A percentile compares a stretch with the other conserved stretches of the same genome.
These are phyloP conservation scores for Stenopsyche tienmushanensis DNA, from an alignment of 1,140 invertebrate genomes.

Conservation along the genomic window DNA sequence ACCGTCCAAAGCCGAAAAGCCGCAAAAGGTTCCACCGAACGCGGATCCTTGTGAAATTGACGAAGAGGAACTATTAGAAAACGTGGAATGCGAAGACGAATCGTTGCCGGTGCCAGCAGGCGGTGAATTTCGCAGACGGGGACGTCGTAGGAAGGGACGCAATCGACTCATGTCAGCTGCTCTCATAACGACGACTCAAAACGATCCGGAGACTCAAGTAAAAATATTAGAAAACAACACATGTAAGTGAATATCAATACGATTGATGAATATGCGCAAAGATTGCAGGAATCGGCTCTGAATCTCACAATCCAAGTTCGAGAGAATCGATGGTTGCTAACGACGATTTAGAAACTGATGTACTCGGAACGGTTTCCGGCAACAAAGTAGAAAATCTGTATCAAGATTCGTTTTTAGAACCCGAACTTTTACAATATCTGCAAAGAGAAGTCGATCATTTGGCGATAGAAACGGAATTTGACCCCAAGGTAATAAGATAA, in stretches of 20 bases:
- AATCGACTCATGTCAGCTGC: conserved; percentile 54
- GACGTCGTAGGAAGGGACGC: conserved; percentile 50
- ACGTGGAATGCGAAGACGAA: conserved; percentile 41
- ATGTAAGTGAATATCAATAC: not conserved
- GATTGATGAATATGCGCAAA: conserved; percentile 37
- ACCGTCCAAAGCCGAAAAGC: conserved; percentile 10
- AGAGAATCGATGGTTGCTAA: conserved; percentile 54
- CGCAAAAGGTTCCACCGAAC: conserved; percentile 1
- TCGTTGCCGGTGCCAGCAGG: conserved; percentile 28
- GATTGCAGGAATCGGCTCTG: conserved; percentile 58
- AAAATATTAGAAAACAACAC: not conserved
- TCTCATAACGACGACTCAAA: conserved; percentile 52
- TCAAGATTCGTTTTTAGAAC: conserved; percentile 58
- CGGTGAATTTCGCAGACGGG: conserved; percentile 50
- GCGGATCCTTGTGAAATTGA: conserved; percentile 44
- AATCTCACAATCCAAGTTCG: conserved; percentile 59
- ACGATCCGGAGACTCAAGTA: conserved; percentile 62
- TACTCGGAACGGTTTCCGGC: conserved; percentile 43
- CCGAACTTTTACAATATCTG: conserved; percentile 64
- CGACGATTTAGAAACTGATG: conserved; percentile 43
- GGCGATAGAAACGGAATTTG: conserved; percentile 68
- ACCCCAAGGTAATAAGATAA: conserved; percentile 56
- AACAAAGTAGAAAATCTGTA: conserved; percentile 38
- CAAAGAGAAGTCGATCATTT: conserved; percentile 66
- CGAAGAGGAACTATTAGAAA: conserved; percentile 42